Evolutionary conservation across 2,113 vertebrate genomes (phyloP), one percentile per base, ranked within the genome.

Genomic region (Meriones unguiculatus): DNA sequence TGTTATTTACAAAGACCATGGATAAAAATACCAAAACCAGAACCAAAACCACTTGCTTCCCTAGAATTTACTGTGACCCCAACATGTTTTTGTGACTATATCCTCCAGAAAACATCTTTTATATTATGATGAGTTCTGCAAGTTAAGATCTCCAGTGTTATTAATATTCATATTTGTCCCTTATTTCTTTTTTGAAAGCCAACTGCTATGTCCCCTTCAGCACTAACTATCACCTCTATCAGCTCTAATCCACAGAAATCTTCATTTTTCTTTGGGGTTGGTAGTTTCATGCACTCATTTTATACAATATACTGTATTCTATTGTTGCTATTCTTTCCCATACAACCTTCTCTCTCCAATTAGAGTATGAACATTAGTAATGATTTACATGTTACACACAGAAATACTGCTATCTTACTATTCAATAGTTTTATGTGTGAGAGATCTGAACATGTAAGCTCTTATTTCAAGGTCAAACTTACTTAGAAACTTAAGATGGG

Each of bases 381-480:
- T n/a, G 69, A 25, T 24, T 1, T 30, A 87, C 20, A 54, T 8
- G 22, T 81, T 67, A 38, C 9, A 88, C 4, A 87, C 77, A 18
- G 32, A 46, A 82, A 54, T 13, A 50, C 4, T 30, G 15, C 7
- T 67, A 65, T 64, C 52, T 52, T 87, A 85, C 30, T 41, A 93
- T 41, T 12, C n/a, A 73, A 22, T 32, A 76, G 59, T 46, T 59
- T 82, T 65, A 81, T 18, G 28, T 14, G 67, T 10, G 6, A 94
- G 41, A 86, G 90, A 57, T 69, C 50, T 7, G 38, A 93, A 89
- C 17, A 91, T 9, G 12, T 41, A 14, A 86, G 73, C 22, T 84
- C 41, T 81, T 64, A 90, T 81, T 90, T 91, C 24, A 93, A 72
- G 54, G 65, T 76, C 11, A 59, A 82, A 75, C 84, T 81, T 84